These are phyloP conservation scores for Poeciliopsis turneri DNA, from an alignment of 2,797 vertebrate genomes.

Conservation along the genomic window DNA sequence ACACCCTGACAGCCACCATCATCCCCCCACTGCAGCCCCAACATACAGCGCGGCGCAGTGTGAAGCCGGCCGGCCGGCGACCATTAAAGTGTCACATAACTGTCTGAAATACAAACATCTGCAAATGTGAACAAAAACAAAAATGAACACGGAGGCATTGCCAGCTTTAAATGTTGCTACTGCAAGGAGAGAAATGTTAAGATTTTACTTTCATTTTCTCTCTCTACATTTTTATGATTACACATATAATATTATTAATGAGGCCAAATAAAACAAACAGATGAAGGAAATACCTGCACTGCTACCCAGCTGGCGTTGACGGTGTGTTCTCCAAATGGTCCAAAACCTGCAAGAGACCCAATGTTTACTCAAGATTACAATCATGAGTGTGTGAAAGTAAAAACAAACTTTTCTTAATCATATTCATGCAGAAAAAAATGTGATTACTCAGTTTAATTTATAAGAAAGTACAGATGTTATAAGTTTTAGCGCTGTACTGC, in stretches of 20 bases:
- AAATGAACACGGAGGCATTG: neutral
- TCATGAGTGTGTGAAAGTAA: neutral
- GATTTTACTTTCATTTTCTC: neutral
- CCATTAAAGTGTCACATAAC: slow-evolving; percentile 19
- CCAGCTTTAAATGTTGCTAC: neutral
- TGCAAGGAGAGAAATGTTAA: neutral
- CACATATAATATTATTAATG: slow-evolving; percentile 2
- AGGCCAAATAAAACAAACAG: neutral
- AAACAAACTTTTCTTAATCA: neutral
- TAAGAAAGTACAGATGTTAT: neutral
- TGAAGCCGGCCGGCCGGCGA: slow-evolving; percentile 9
- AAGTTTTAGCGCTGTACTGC: neutral
- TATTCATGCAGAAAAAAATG: neutral
- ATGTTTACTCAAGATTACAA: slow-evolving; percentile 1
- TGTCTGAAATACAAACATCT: neutral
- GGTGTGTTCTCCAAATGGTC: slow-evolving; percentile 92
- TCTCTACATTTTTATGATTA: neutral
- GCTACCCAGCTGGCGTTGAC: slow-evolving; percentile 97
- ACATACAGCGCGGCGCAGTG: neutral
- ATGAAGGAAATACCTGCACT: slow-evolving; percentile 87
- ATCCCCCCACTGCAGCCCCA: slow-evolving; percentile 51
- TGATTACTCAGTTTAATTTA: neutral
- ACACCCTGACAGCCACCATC: slow-evolving; percentile 84
- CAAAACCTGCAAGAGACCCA: slow-evolving; percentile 86
- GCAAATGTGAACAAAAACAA: neutral